phyloP scores from a whole-genome alignment of 2,888 invertebrate species.

The Cheilosia grossa region DNA sequence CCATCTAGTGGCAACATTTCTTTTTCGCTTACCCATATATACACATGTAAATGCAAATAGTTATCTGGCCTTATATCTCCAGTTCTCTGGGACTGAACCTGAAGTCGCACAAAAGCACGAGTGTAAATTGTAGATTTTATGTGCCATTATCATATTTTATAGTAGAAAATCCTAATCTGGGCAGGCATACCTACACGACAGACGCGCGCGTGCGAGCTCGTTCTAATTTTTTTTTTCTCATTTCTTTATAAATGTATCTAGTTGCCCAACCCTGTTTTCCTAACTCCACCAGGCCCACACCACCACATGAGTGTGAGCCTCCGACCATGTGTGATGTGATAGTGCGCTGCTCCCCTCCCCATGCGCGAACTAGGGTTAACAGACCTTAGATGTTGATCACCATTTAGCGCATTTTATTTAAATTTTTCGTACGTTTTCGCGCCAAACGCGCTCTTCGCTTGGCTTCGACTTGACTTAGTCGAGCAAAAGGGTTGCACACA shows the following conservation, averaged over 20 bases:
- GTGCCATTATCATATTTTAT: conserved; percentile 70
- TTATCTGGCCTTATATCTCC: conserved; percentile 49
- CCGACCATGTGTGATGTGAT: conserved; percentile 11
- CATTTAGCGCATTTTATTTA: conserved; percentile 57
- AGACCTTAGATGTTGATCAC: conserved; percentile 60
- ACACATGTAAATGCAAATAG: conserved; percentile 25
- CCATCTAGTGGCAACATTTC: conserved; percentile 53
- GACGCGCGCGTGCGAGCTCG: conserved; percentile 45
- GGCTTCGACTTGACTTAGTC: conserved; percentile 8
- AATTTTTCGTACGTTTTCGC: conserved; percentile 42
- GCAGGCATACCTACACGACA: conserved; percentile 66
- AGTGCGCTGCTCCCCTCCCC: conserved; percentile 1
- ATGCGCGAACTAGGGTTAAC: conserved; percentile 59
- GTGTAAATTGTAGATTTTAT: conserved; percentile 71
- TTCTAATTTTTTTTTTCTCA: conserved; percentile 25
- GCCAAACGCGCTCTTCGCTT: conserved; percentile 30
- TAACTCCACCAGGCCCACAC: conserved; percentile 22
- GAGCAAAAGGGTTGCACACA: conserved; percentile 34
- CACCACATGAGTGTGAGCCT: conserved; percentile 10
- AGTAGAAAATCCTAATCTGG: conserved; percentile 71
- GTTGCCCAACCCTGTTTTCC: conserved; percentile 64
- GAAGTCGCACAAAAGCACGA: conserved; percentile 63
- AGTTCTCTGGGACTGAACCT: conserved; percentile 9
- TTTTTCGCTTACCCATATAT: conserved; percentile 9
- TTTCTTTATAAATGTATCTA: conserved; percentile 16